These are phyloP conservation scores for Thalassarche chlororhynchos DNA, from an alignment of 2,113 vertebrate genomes.

Conservation along the genomic window DNA sequence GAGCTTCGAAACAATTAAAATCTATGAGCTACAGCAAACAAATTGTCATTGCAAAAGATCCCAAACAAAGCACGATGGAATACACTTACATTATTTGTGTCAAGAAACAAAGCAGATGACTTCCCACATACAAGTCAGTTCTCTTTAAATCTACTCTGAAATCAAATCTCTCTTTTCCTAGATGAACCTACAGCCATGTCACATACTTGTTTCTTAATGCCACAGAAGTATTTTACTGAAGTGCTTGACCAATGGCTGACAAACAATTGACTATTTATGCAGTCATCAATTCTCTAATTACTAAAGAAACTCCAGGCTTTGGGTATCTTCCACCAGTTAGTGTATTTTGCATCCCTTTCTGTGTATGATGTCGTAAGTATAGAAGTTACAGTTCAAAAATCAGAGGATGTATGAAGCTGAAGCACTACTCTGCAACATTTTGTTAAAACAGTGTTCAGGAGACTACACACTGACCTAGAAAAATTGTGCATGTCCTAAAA, in stretches of 20 bases:
- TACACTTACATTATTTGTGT: not conserved
- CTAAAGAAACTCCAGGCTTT: not conserved
- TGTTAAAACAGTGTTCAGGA: not conserved
- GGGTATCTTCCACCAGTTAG: not conserved
- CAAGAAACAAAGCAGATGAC: not conserved
- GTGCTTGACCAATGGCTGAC: not conserved
- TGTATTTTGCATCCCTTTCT: not conserved
- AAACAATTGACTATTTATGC: not conserved
- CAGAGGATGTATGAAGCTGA: not conserved
- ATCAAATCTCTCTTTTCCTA: not conserved
- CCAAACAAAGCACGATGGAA: not conserved
- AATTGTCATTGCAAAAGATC: not conserved
- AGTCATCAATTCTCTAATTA: not conserved
- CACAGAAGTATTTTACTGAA: not conserved
- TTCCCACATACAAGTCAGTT: not conserved
- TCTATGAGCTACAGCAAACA: not conserved
- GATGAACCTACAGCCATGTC: not conserved
- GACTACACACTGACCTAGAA: not conserved
- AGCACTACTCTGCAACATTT: not conserved
- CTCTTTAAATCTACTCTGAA: not conserved
- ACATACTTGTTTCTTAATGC: not conserved
- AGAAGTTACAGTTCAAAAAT: not conserved
- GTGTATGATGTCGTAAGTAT: accelerated
- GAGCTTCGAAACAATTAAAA: not conserved
- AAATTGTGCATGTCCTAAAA: not conserved